A percentile compares a stretch with the other conserved stretches of the same genome.
Evolutionary conservation across 1,140 invertebrate genomes (phyloP).

Genomic region (Ylistrum balloti): DNA sequence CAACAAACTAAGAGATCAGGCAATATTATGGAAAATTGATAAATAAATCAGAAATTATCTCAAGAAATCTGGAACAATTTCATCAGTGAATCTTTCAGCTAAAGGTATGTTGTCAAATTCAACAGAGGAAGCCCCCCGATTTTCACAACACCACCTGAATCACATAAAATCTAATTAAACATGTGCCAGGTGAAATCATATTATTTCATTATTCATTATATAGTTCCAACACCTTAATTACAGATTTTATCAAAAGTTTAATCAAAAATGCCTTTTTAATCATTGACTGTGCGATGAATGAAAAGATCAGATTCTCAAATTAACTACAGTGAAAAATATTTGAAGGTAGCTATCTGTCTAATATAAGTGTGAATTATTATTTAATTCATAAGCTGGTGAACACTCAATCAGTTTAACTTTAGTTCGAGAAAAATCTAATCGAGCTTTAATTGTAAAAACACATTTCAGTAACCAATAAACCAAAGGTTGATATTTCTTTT

Average conservation of each 20-base stretch:
- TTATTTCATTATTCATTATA: slow-evolving; percentile 31
- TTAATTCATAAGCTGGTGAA: not conserved
- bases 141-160: not conserved
- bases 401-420: not conserved
- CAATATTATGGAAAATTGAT: not conserved
- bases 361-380: slow-evolving; percentile 24
- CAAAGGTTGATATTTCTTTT: not conserved
- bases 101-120: not conserved
- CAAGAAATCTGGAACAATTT: not conserved
- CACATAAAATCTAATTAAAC: not conserved
- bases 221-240: not conserved
- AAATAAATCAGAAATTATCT: slow-evolving; percentile 6
- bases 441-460: not conserved
- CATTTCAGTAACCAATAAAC: not conserved
- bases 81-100: not conserved
- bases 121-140: not conserved
- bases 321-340: not conserved
- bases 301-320: slow-evolving; percentile 8
- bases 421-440: not conserved
- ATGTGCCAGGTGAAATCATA: slow-evolving; percentile 6
- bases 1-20: not conserved
- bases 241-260: not conserved
- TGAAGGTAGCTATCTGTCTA: not conserved
- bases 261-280: slow-evolving; percentile 36
- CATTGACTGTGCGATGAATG: not conserved